Evolutionary conservation across 1,140 invertebrate genomes (phyloP).

Genomic region (Episyrphus balteatus): DNA sequence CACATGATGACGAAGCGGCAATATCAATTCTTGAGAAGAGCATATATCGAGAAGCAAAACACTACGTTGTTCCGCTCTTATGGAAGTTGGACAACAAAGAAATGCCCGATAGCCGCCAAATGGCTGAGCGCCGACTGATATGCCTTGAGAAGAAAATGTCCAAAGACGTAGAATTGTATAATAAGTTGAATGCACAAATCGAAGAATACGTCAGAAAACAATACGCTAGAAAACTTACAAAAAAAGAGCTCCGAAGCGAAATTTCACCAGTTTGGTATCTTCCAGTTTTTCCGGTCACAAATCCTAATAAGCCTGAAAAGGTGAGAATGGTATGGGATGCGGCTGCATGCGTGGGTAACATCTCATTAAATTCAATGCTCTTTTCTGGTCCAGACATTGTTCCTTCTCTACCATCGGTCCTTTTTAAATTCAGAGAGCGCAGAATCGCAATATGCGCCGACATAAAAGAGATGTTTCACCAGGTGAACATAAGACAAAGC

Average conservation of each 20-base stretch:
- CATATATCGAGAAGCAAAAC: too few relatives aligned
- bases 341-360: slow-evolving; percentile 7
- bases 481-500: slow-evolving; percentile 11
- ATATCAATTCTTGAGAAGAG: too few relatives aligned
- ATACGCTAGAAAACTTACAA: too few relatives aligned
- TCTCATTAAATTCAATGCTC: slow-evolving; percentile 3
- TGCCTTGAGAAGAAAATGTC: too few relatives aligned
- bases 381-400: slow-evolving; percentile 18
- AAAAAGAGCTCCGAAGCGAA: not conserved
- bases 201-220: too few relatives aligned
- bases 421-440: slow-evolving; percentile 23
- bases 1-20: not conserved
- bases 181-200: too few relatives aligned
- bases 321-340: slow-evolving; percentile 21
- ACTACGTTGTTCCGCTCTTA: too few relatives aligned
- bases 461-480: slow-evolving; percentile 20
- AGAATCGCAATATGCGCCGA: slow-evolving; percentile 15
- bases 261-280: not conserved
- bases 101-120: too few relatives aligned
- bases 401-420: slow-evolving; percentile 14
- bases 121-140: too few relatives aligned
- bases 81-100: too few relatives aligned
- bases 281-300: not conserved
- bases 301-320: not conserved
- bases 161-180: too few relatives aligned